Evolutionary conservation across 2,797 vertebrate genomes (phyloP).

Genomic region (Pyrocephalus nanus): DNA sequence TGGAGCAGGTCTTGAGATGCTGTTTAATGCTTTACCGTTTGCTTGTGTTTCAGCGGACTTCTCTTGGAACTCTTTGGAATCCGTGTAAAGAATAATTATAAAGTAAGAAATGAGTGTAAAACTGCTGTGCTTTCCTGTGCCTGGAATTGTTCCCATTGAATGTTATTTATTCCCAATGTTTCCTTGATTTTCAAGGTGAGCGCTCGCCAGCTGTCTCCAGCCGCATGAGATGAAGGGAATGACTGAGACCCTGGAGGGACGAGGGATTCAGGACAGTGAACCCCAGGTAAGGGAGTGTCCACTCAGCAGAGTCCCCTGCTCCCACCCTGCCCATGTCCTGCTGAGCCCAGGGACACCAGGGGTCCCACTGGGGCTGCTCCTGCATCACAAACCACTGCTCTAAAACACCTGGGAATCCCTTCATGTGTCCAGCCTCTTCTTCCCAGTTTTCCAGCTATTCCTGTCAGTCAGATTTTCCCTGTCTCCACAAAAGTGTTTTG

Average conservation of each 20-base stretch:
- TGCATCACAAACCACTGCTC: rapidly evolving
- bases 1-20: neutral
- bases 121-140: neutral
- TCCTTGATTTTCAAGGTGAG: neutral
- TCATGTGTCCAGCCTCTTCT: neutral
- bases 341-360: rapidly evolving
- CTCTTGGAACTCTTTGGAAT: neutral
- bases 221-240: neutral
- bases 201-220: neutral
- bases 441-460: neutral
- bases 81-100: rapidly evolving
- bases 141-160: neutral
- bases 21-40: rapidly evolving
- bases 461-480: neutral
- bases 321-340: rapidly evolving
- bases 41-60: neutral
- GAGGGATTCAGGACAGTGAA: neutral
- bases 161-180: neutral
- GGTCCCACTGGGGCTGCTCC: neutral
- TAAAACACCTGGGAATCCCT: neutral
- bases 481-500: rapidly evolving
- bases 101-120: neutral
- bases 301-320: neutral
- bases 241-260: neutral
- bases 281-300: neutral